Percentiles rank a stretch among this genome's conserved stretches.
Evolutionary conservation across 2,888 invertebrate species (phyloP).

Genomic region (Druceiella hillmani): DNA sequence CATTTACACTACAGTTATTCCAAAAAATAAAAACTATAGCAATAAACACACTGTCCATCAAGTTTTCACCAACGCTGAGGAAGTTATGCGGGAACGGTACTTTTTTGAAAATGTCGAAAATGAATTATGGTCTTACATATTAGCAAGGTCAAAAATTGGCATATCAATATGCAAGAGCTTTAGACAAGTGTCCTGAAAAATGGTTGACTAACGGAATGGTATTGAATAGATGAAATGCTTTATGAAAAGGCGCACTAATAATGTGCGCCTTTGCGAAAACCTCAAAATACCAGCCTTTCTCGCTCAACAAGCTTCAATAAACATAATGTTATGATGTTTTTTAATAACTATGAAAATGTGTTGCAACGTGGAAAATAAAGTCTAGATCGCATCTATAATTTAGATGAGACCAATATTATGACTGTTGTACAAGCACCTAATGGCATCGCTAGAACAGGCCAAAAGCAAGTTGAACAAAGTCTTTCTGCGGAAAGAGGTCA

Average conservation of each 20-base stretch:
- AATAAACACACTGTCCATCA: no score
- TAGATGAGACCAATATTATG: conserved; percentile 27
- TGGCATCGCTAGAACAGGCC: conserved; percentile 19
- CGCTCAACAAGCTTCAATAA: conserved; percentile 16
- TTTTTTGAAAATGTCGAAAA: no score
- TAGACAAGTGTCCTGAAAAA: no score
- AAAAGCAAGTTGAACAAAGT: conserved; percentile 17
- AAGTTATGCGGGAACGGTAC: no score
- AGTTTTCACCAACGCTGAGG: no score
- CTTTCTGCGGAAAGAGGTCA: conserved; percentile 23
- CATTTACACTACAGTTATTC: no score
- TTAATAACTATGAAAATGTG: conserved; percentile 14
- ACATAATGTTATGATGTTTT: conserved; percentile 13
- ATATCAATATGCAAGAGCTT: no score
- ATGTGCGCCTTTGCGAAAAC: conserved; percentile 15
- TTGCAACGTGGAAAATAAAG: conserved; percentile 16
- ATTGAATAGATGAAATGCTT: conserved; percentile 17
- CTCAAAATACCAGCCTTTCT: conserved; percentile 23
- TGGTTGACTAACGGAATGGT: no score
- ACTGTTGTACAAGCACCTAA: conserved; percentile 25
- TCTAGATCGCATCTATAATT: conserved; percentile 20
- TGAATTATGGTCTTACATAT: no score
- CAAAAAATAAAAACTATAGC: no score
- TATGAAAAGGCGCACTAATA: conserved; percentile 15
- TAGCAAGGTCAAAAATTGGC: no score